Evolutionary conservation across 2,113 vertebrate species (phyloP).

Genomic region (Oxygymnocypris stewartii): DNA sequence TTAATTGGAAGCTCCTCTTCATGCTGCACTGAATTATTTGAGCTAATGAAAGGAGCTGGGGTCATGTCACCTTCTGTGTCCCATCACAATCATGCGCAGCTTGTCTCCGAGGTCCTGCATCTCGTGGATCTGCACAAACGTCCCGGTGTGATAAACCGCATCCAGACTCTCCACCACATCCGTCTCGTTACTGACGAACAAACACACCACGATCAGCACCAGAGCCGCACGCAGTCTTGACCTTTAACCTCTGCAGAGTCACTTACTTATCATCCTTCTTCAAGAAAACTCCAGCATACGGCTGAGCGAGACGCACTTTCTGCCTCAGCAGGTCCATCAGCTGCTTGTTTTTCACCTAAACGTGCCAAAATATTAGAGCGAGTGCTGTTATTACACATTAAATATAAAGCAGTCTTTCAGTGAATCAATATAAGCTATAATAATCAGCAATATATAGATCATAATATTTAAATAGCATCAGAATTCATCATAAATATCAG

Average conservation of each 20-base stretch:
- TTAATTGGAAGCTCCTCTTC: too few relatives aligned
- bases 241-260: too few relatives aligned
- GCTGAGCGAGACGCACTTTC: constrained; percentile 94
- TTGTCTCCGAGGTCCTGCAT: constrained; percentile 99
- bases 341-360: constrained; percentile 92
- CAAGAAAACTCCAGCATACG: constrained; percentile 94
- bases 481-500: too few relatives aligned
- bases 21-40: too few relatives aligned
- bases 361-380: background rate
- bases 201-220: background rate
- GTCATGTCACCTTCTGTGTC: constrained; percentile 83
- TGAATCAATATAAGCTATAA: too few relatives aligned
- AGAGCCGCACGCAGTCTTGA: too few relatives aligned
- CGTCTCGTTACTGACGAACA: constrained; percentile 81
- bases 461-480: too few relatives aligned
- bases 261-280: constrained; percentile 84
- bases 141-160: constrained; percentile 89
- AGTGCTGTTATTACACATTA: background rate
- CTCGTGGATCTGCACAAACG: constrained; percentile 98
- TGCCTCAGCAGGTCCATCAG: constrained; percentile 91
- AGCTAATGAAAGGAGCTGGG: too few relatives aligned
- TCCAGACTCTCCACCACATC: constrained; percentile 91
- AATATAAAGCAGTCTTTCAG: too few relatives aligned
- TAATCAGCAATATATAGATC: too few relatives aligned
- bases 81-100: constrained; percentile 97